A percentile compares a stretch with the other conserved stretches of the same genome.
These are phyloP conservation scores for Oxyscelio sp. DNA, from an alignment of 2,888 invertebrate genomes.

Conservation along the genomic window DNA sequence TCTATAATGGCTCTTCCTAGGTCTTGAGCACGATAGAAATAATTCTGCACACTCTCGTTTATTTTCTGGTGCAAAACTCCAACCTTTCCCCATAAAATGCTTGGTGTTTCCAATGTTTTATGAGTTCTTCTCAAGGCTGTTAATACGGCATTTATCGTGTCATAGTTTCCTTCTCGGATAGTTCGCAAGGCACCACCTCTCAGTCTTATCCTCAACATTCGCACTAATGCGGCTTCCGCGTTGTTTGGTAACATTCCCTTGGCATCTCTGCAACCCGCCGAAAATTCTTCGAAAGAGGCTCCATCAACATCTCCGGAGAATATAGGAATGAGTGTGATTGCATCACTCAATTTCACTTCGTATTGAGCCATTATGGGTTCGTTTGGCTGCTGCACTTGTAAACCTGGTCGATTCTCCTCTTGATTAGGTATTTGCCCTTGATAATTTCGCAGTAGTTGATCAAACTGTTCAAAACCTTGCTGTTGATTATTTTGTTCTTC, in stretches of 20 bases:
- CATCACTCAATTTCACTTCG: slow-evolving; percentile 14
- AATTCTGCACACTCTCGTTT: background rate
- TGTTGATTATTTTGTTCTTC: too few species aligned
- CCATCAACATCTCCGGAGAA: slow-evolving; percentile 11
- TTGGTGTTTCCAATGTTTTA: background rate
- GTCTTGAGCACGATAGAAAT: background rate
- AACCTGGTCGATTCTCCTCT: too few species aligned
- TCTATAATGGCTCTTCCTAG: slow-evolving; percentile 5
- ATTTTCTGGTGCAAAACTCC: background rate
- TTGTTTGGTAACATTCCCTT: background rate
- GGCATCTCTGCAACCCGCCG: too few species aligned
- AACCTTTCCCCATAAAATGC: slow-evolving; percentile 12
- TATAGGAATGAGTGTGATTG: slow-evolving; percentile 2
- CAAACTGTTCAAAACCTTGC: too few species aligned
- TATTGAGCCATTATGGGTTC: too few species aligned
- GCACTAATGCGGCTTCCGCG: background rate
- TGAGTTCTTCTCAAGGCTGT: background rate
- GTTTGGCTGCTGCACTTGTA: too few species aligned
- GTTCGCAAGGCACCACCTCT: background rate
- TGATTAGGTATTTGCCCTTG: too few species aligned
- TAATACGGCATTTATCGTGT: background rate
- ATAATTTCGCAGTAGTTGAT: too few species aligned
- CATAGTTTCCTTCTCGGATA: too few species aligned
- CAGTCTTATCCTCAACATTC: background rate
- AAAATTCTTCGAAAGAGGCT: slow-evolving; percentile 9